Evolutionary conservation across 2,888 invertebrate genomes (phyloP).

Genomic region (Trichogramma dendrolimi): DNA sequence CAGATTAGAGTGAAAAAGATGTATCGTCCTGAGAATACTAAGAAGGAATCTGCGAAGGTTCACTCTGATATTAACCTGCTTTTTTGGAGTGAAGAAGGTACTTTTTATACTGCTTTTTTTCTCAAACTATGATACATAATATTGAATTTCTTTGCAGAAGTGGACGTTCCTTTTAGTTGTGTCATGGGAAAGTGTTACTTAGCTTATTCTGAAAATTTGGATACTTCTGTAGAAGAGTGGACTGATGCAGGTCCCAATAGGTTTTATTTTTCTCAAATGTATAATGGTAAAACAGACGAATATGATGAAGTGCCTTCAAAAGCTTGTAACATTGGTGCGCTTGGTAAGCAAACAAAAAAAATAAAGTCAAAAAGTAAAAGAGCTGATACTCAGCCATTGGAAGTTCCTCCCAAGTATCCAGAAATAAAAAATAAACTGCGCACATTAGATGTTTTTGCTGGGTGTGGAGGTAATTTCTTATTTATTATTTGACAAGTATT

Average conservation of each 20-base stretch:
- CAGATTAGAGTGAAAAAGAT: conserved; percentile 66
- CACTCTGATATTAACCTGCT: conserved; percentile 69
- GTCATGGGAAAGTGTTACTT: conserved; percentile 70
- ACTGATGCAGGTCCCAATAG: conserved; percentile 62
- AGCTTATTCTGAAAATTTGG: conserved; percentile 61
- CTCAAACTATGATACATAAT: conserved; percentile 44
- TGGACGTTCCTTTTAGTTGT: conserved; percentile 56
- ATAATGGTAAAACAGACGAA: conserved; percentile 57
- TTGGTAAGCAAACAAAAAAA: conserved; percentile 66
- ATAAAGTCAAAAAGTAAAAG: conserved; percentile 58
- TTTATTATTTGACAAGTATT: background rate
- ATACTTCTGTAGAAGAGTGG: conserved; percentile 59
- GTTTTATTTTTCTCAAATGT: conserved; percentile 72
- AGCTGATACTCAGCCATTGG: conserved; percentile 34
- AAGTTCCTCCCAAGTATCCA: conserved; percentile 45
- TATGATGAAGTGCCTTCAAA: conserved; percentile 62
- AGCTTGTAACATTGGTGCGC: conserved; percentile 59
- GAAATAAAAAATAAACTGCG: conserved; percentile 56
- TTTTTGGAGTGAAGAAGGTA: conserved; percentile 75
- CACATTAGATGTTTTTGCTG: conserved; percentile 79
- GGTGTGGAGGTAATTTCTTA: conserved; percentile 65
- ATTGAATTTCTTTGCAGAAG: conserved; percentile 46
- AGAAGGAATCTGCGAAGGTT: conserved; percentile 56
- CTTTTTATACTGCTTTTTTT: conserved; percentile 29
- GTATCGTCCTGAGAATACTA: conserved; percentile 74